Conservation (phyloP, 2,888 invertebrate species). For the Taphrorychus bicolor region DNA sequence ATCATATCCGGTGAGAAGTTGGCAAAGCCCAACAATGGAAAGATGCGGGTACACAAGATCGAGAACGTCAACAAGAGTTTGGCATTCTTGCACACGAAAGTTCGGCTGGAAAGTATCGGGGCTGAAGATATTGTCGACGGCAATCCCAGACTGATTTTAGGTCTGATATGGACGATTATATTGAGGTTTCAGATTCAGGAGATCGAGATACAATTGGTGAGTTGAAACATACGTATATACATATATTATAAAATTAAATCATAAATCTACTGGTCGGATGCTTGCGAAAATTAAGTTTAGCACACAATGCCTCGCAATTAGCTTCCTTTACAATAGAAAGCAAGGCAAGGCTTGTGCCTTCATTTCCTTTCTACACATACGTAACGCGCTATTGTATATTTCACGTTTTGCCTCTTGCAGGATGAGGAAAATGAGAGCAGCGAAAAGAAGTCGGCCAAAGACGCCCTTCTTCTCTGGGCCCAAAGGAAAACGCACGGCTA, state of each 20-base stretch:
- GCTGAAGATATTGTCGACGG: slow-evolving; percentile 99
- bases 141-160: slow-evolving; percentile 94
- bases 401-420: slow-evolving; percentile 58
- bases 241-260: no score
- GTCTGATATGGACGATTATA: slow-evolving; percentile 99
- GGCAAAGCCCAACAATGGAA: slow-evolving; percentile 94
- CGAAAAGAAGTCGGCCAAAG: slow-evolving; percentile 98
- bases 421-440: slow-evolving; percentile 96
- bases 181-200: slow-evolving; percentile 98
- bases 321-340: no score
- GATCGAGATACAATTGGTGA: slow-evolving; percentile 95
- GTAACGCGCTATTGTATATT: neutral
- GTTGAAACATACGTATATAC: no score
- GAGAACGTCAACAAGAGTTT: slow-evolving; percentile 98
- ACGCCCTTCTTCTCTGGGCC: slow-evolving; percentile 97
- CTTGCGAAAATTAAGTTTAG: no score
- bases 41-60: slow-evolving; percentile 97
- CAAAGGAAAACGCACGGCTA: slow-evolving; percentile 98
- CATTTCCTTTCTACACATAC: no score
- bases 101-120: slow-evolving; percentile 96
- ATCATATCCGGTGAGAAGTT: slow-evolving; percentile 98
- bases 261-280: no score
- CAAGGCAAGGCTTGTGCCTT: no score
- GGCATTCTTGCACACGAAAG: slow-evolving; percentile 95
- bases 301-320: no score